A percentile compares a stretch with the other conserved stretches of the same genome.
phyloP scores from a whole-genome alignment of 2,797 vertebrate genomes.

The Trachops cirrhosus region DNA sequence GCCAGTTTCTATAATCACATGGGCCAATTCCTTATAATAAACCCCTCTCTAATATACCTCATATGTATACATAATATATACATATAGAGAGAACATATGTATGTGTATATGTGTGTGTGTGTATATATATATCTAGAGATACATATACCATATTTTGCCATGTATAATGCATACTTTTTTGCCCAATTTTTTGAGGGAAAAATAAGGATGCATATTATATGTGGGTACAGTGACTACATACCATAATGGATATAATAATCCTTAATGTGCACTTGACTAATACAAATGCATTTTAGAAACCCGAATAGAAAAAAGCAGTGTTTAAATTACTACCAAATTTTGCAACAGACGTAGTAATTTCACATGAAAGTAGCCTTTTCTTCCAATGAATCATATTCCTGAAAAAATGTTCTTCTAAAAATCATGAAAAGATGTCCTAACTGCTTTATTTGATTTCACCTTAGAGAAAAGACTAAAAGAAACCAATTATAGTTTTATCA shows the following conservation, averaged over 20 bases:
- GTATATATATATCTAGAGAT: too few relatives aligned
- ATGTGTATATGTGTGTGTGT: too few relatives aligned
- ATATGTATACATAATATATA: too few relatives aligned
- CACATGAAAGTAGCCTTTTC: conserved; percentile 30
- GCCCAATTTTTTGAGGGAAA: too few relatives aligned
- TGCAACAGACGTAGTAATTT: conserved; percentile 18
- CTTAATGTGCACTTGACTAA: neutral
- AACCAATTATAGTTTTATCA: conserved; percentile 21
- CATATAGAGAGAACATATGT: too few relatives aligned
- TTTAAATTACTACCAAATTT: conserved; percentile 28
- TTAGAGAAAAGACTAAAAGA: conserved; percentile 20
- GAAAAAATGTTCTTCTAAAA: conserved; percentile 57
- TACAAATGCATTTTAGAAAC: neutral
- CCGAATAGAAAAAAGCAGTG: conserved; percentile 19
- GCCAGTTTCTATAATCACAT: neutral
- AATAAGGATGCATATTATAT: too few relatives aligned
- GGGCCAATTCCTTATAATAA: neutral
- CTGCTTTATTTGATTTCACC: conserved; percentile 18
- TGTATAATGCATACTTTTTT: too few relatives aligned
- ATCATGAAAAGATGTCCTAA: conserved; percentile 24
- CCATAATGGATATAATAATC: too few relatives aligned
- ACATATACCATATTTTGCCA: too few relatives aligned
- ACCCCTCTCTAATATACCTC: neutral
- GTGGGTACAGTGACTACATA: too few relatives aligned
- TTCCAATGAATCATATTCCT: conserved; percentile 50